Base-by-base conservation (phyloP, 2,888 invertebrate genomes). In the Cephus nigrinus region DNA sequence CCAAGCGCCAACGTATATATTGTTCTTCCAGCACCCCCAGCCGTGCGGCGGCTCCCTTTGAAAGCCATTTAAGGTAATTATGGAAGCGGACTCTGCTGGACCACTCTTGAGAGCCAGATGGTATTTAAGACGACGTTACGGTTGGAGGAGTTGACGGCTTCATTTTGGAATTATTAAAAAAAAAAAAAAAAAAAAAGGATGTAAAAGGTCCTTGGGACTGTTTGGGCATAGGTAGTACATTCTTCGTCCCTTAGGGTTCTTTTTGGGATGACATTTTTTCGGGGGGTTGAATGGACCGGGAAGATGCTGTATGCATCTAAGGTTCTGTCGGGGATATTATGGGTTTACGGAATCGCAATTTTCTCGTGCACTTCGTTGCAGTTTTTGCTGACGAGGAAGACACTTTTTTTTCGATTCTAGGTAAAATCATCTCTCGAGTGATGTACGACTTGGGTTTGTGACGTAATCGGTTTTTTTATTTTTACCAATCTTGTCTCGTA, bases 31-130 rank as follows among this genome's bases (percentile, higher is more conserved):
- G 55, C 71, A 78, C 75, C 78, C 76, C 75, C 71, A 76, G 75
- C 78, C 40, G 73, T 12, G 68, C 69, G 55, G 33, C 78, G 78
- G 75, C 75, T 32, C 71, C 78, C 76, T 78, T 78, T 78, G 78
- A 78, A 35, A 55, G 75, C 72, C 68, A 75, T 78, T 78, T 78
- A 78, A 75, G 73, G 75, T 78, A 78, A 78, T 78, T 75, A 75
- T 75, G 73, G 71, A 75, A 78, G 74, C 74, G 77, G 76, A 78
- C 79, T 79, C 76, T 79, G 80, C 79, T 77, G 78, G 71, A 79
- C 69, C 80, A 40, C 75, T 75, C 79, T 77, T 68, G 74, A 76
- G 79, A 78, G 76, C 74, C 76, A 69, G 76, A 78, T 71, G 55
- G 31, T 31, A 71, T 12, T 71, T 31, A 71, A 55, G 55, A 55